Conservation (phyloP, 2,888 invertebrate species). For the Lycaena phlaeas region DNA sequence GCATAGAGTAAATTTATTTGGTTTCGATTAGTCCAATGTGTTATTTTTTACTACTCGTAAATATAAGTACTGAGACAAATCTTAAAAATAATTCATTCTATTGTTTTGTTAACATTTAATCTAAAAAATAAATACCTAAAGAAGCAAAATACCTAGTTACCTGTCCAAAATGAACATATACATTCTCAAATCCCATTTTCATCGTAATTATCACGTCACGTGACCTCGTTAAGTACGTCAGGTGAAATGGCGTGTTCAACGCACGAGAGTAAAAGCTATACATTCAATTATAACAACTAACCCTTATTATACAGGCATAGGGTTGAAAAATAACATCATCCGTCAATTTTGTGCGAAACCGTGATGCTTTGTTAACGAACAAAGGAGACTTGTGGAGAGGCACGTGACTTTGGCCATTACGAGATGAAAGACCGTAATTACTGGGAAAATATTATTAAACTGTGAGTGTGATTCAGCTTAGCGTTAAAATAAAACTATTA, state of each 20-base stretch:
- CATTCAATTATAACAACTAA: background rate
- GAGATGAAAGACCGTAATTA: constrained; percentile 35
- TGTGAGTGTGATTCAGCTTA: background rate
- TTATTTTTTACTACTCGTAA: too few relatives aligned
- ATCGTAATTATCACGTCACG: constrained; percentile 4
- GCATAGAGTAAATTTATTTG: too few relatives aligned
- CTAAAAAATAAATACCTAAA: too few relatives aligned
- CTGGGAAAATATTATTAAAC: constrained; percentile 25
- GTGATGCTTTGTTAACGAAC: constrained; percentile 33
- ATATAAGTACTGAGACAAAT: too few relatives aligned
- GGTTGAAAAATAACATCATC: background rate
- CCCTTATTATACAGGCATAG: background rate
- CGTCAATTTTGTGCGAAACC: constrained; percentile 12
- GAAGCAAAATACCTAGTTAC: too few relatives aligned
- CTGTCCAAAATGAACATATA: too few relatives aligned
- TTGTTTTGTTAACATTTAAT: too few relatives aligned
- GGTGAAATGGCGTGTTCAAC: background rate
- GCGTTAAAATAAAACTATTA: background rate
- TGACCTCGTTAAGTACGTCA: constrained; percentile 8
- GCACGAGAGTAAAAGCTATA: background rate
- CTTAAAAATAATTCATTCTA: too few relatives aligned
- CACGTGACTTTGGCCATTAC: constrained; percentile 45
- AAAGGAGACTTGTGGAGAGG: constrained; percentile 32
- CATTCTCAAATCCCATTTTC: too few relatives aligned
- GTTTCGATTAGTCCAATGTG: too few relatives aligned